Conservation (phyloP, 2,888 invertebrate species). For the Caradrina kadenii region DNA sequence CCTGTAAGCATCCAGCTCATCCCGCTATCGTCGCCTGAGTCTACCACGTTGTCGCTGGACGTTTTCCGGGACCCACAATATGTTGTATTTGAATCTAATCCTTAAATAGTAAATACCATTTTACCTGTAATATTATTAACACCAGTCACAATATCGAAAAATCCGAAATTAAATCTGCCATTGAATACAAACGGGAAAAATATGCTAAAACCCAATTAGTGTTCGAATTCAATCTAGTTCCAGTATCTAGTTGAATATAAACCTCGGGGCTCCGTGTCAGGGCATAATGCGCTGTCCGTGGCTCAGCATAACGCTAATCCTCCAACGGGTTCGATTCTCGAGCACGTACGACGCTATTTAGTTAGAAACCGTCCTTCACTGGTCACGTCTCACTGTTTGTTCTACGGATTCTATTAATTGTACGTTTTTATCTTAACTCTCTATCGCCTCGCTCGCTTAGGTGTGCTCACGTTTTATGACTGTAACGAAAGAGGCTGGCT, state of each 20-base stretch:
- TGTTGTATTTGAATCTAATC: background rate
- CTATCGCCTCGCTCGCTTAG: conserved; percentile 49
- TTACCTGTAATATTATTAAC: conserved; percentile 1
- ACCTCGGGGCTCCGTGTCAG: conserved; percentile 63
- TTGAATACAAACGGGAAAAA: conserved; percentile 11
- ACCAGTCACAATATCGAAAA: background rate
- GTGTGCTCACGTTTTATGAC: conserved; percentile 57
- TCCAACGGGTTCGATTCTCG: conserved; percentile 67
- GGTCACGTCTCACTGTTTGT: conserved; percentile 71
- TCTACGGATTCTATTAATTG: conserved; percentile 65
- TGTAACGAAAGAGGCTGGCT: conserved; percentile 38
- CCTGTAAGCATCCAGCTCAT: too few relatives aligned
- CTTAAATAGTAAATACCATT: background rate
- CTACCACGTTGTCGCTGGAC: too few relatives aligned
- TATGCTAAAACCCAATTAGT: conserved; percentile 40
- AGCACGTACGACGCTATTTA: conserved; percentile 72
- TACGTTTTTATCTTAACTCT: conserved; percentile 54
- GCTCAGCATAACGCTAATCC: conserved; percentile 77
- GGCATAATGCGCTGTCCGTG: conserved; percentile 75
- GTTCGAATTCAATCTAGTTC: conserved; percentile 53
- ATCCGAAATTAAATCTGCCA: conserved; percentile 30
- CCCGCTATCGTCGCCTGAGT: too few relatives aligned
- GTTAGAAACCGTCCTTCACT: conserved; percentile 61
- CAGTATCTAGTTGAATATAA: conserved; percentile 50
- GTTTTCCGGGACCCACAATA: too few relatives aligned